These are phyloP conservation scores for Hyphantria cunea DNA, from an alignment of 1,140 invertebrate genomes.

Conservation along the genomic window DNA sequence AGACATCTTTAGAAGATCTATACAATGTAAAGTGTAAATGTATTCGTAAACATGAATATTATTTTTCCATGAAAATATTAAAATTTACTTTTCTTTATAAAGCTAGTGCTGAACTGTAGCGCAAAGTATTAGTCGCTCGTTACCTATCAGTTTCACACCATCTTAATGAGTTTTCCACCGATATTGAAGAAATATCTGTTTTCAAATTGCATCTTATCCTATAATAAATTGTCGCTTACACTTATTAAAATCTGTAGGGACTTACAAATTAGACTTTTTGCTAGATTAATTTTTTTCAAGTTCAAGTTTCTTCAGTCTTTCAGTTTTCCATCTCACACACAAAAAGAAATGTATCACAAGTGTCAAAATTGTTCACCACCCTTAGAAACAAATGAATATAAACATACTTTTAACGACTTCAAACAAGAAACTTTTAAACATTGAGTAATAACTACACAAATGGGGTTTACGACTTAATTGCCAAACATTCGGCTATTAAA, in stretches of 20 bases:
- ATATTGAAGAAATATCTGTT: not conserved
- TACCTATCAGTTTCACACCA: not conserved
- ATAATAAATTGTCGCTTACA: not conserved
- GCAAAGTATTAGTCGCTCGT: not conserved
- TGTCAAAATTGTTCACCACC: too few relatives aligned
- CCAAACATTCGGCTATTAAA: constrained; percentile 5
- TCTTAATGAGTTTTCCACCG: not conserved
- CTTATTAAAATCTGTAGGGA: too few relatives aligned
- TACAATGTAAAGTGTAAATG: too few relatives aligned
- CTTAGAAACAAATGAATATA: not conserved
- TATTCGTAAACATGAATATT: too few relatives aligned
- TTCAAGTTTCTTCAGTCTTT: too few relatives aligned
- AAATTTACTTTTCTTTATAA: not conserved
- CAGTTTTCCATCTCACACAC: too few relatives aligned
- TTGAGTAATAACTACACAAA: constrained; percentile 15
- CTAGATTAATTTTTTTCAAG: not conserved
- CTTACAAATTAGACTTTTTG: too few relatives aligned
- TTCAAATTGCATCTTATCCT: not conserved
- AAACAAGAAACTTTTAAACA: constrained; percentile 2
- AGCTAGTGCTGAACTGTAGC: not conserved
- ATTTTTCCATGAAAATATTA: too few relatives aligned
- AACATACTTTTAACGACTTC: not conserved
- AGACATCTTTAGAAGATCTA: too few relatives aligned
- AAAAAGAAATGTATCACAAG: too few relatives aligned
- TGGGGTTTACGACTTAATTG: constrained; percentile 22